Evolutionary conservation across 1,140 invertebrate genomes (phyloP), one percentile per base, ranked within the genome.

Genomic region (Drosophila jambulina): DNA sequence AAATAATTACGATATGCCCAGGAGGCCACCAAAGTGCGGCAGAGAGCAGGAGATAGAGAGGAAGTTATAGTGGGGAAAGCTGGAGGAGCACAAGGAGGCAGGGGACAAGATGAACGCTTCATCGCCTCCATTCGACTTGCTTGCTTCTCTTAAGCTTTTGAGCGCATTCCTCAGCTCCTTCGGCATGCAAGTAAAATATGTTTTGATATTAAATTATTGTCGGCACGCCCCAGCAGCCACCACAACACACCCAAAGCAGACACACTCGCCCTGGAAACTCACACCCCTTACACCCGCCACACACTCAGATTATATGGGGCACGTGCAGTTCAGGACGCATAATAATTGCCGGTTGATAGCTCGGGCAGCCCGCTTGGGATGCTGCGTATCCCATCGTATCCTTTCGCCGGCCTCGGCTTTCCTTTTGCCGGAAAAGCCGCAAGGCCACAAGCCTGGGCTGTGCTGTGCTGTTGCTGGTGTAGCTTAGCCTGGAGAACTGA

Each of bases 151-250:
- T 63, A 54, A 78, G 63, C 75, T 78, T 69, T 78, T 70, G 63
- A 69, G 64, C 75, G 78, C 78, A 90, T 90, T 90, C 85, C 86
- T 71, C 49, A 75, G 77, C 78, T 85, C 59, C 85, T 75, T 85
- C 80, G 85, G 85, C 85, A 90, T 90, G 82, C 81, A 78, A 91
- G 86, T 78, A 74, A 90, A 90, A 90, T 90, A 90, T 90, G 85
- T 90, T 90, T 90, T 90, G 78, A 85, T 90, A 90, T 90, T 90
- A 90, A 90, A 90, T 90, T 90, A 88, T 90, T 90, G 78, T 85
- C 64, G 85, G 78, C 74, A 81, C 85, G 70, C 78, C 70, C 71
- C 45, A 68, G 45, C 53, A 57, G 32, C 51, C 60, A 48, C 40
- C 42, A 34, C 62, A 63, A 62, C 56, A 46, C 13, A 43, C 13